Evolutionary conservation across 1,140 invertebrate genomes (phyloP), one percentile per base, ranked within the genome.

Genomic region (Drosophila ohnishii): DNA sequence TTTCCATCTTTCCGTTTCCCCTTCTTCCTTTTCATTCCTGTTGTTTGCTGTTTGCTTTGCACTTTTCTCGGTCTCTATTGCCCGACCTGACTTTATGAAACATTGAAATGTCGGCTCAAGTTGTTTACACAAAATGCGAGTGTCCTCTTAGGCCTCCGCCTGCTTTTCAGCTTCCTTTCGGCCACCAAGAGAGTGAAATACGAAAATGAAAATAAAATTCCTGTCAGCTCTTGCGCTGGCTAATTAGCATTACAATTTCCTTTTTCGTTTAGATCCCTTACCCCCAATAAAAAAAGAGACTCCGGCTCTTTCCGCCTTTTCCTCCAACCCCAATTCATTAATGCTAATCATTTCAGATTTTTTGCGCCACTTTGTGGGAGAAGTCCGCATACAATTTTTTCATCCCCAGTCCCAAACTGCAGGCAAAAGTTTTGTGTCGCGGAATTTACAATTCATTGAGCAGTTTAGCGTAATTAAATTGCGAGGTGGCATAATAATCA

Each of bases 181-280:
- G 28, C 55, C 62, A 42, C 14, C 42, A 40, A 56, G 50, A 35
- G 51, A 58, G 47, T 42, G 58, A 71, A 35, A 32, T 59, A 50
- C 35, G 16, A 71, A 71, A 71, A 72, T 58, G 67, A 35, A 71
- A 71, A 71, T 72, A 72, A 86, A 82, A 69, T 76, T 82, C 79
- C 74, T 62, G 65, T 67, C 87, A 77, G 71, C 77, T 84, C 79
- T 71, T 66, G 70, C 77, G 50, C 80, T 63, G 64, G 80, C 83
- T 90, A 90, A 90, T 90, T 90, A 90, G 87, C 82, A 87, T 90
- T 90, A 80, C 87, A 87, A 90, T 88, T 90, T 87, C 75, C 77
- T 61, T 81, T 88, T 80, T 80, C 73, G 53, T 73, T 75, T 67
- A 66, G 71, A 32, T 42, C 47, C 62, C 65, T 66, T 69, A 66